These are phyloP conservation scores for Drosophila mercatorum DNA, from an alignment of 2,888 invertebrate species.

Conservation along the genomic window DNA sequence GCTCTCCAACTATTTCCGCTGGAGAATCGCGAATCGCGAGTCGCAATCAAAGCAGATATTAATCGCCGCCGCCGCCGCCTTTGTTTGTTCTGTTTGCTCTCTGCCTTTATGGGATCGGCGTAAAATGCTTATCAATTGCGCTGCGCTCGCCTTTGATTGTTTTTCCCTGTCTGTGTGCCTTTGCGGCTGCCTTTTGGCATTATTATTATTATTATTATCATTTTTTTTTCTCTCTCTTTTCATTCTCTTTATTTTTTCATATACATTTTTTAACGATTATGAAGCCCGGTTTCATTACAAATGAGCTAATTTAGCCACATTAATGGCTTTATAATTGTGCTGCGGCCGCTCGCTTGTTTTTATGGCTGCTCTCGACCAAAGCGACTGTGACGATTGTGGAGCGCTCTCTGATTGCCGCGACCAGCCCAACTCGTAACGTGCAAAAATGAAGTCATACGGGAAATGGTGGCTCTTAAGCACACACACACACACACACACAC, in stretches of 20 bases:
- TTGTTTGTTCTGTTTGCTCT: constrained; percentile 5
- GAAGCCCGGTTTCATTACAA: constrained; percentile 66
- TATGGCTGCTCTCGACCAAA: constrained; percentile 33
- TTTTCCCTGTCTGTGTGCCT: background rate
- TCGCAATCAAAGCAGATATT: constrained; percentile 25
- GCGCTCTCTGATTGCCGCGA: constrained; percentile 28
- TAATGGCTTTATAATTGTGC: constrained; percentile 76
- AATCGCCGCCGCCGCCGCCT: constrained; percentile 8
- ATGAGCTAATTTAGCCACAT: constrained; percentile 70
- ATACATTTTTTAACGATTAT: constrained; percentile 59
- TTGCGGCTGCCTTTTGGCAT: constrained; percentile 16
- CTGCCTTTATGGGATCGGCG: constrained; percentile 21
- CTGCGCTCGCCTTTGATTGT: constrained; percentile 49
- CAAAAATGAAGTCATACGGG: constrained; percentile 53
- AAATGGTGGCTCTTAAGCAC: constrained; percentile 22
- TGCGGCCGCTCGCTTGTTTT: constrained; percentile 35
- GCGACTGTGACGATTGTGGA: constrained; percentile 12
- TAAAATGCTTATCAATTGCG: constrained; percentile 69
- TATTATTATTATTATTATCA: background rate
- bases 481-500: constrained; percentile 1
- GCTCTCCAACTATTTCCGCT: constrained; percentile 6
- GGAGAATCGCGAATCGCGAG: constrained; percentile 14
- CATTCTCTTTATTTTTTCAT: constrained; percentile 18
- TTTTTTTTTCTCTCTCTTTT: background rate
- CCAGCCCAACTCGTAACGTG: constrained; percentile 19